Evolutionary conservation across 2,797 vertebrate genomes (phyloP).

Genomic region (Poecilia picta): DNA sequence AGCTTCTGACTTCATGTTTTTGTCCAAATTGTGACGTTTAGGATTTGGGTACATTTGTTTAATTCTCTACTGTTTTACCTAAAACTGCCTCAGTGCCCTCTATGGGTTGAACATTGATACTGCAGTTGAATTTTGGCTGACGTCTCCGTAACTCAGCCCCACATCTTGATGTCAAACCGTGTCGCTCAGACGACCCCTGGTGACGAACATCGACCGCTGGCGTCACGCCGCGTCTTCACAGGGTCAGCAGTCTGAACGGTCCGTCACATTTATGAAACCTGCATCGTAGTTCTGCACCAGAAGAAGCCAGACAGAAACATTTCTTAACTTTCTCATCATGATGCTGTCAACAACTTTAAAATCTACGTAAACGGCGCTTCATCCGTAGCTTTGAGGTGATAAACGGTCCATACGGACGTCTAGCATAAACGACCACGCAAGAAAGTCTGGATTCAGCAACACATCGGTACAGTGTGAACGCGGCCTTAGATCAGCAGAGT

Average conservation of each 20-base stretch:
- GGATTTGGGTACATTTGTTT: neutral
- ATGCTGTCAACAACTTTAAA: neutral
- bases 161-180: neutral
- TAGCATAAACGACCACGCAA: too few species aligned
- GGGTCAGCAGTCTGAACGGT: neutral
- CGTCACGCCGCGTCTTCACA: too few species aligned
- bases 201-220: neutral
- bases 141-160: too few species aligned
- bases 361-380: too few species aligned
- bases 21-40: neutral
- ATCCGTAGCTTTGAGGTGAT: neutral
- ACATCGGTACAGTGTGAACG: too few species aligned
- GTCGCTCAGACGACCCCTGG: too few species aligned
- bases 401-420: neutral
- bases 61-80: neutral
- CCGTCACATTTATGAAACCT: neutral
- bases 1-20: neutral
- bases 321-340: neutral
- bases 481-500: too few species aligned
- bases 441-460: too few species aligned
- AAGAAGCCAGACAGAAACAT: neutral
- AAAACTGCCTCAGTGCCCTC: neutral
- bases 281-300: neutral
- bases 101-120: neutral
- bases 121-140: neutral